Conservation (phyloP, 2,113 vertebrate species). For the Micronycteris hirsuta region DNA sequence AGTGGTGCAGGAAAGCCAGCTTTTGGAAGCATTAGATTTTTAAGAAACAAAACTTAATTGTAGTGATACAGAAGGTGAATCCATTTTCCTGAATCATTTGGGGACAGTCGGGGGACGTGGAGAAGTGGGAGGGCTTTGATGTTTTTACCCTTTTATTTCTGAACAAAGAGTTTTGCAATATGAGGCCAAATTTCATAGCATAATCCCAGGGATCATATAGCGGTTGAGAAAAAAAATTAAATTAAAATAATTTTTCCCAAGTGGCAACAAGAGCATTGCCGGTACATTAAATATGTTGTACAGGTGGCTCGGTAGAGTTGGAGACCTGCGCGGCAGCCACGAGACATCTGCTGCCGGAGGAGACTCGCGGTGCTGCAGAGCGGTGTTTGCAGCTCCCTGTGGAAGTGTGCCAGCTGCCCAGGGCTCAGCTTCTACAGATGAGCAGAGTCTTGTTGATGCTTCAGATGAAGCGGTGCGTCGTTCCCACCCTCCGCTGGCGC, state of each 20-base stretch:
- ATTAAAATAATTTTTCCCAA: slow-evolving; percentile 38
- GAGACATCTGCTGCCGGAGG: slow-evolving; percentile 76
- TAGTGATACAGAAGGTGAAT: neutral
- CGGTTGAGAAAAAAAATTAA: slow-evolving; percentile 37
- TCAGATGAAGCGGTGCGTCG: neutral
- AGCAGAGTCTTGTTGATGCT: neutral
- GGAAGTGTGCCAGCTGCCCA: slow-evolving; percentile 76
- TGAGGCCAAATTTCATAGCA: neutral
- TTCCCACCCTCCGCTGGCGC: neutral
- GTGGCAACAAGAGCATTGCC: slow-evolving; percentile 60
- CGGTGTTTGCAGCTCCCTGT: slow-evolving; percentile 35
- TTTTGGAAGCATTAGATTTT: neutral
- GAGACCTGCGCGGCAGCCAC: slow-evolving; percentile 75
- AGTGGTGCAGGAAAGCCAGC: neutral
- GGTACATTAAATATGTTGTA: slow-evolving; percentile 75
- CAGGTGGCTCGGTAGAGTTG: slow-evolving; percentile 78
- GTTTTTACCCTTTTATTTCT: neutral
- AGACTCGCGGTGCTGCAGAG: slow-evolving; percentile 40
- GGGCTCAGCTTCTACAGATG: neutral
- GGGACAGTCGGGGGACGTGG: neutral
- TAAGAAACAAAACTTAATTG: neutral
- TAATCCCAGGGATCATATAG: slow-evolving; percentile 45
- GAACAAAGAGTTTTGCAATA: neutral
- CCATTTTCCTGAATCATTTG: neutral
- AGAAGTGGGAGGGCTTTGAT: neutral